Percentiles rank a stretch among this genome's conserved stretches.
phyloP scores from a whole-genome alignment of 2,797 vertebrate genomes.

The Artibeus lituratus region DNA sequence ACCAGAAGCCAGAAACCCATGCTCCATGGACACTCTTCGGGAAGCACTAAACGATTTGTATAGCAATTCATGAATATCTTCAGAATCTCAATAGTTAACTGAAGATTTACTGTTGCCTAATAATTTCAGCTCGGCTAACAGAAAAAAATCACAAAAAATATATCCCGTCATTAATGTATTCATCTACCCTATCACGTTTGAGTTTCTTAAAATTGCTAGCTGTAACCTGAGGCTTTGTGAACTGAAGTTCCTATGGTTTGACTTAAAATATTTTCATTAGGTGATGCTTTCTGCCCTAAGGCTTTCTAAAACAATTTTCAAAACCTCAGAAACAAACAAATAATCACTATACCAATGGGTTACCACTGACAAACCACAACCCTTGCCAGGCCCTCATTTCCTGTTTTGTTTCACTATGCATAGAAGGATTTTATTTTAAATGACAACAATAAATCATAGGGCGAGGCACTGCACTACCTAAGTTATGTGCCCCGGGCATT shows the following conservation, averaged over 20 bases:
- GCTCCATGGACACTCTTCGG: not conserved
- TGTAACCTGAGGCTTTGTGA: slow-evolving; percentile 64
- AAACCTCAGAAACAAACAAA: slow-evolving; percentile 73
- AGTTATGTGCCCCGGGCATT: not conserved
- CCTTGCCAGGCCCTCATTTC: slow-evolving; percentile 39
- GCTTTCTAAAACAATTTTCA: slow-evolving; percentile 73
- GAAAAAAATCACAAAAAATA: slow-evolving; percentile 61
- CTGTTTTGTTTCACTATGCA: slow-evolving; percentile 52
- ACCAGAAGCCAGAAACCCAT: not conserved
- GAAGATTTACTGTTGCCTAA: slow-evolving; percentile 54
- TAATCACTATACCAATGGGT: slow-evolving; percentile 44
- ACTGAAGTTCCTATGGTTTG: slow-evolving; percentile 63
- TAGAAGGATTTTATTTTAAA: slow-evolving; percentile 55
- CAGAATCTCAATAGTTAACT: slow-evolving; percentile 50
- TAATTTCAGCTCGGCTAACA: slow-evolving; percentile 60
- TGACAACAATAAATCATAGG: slow-evolving; percentile 58
- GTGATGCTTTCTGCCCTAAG: slow-evolving; percentile 54
- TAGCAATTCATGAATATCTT: slow-evolving; percentile 24
- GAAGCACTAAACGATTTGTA: not conserved
- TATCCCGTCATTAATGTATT: slow-evolving; percentile 49
- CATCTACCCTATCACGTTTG: slow-evolving; percentile 53
- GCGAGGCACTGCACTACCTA: not conserved
- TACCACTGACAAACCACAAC: slow-evolving; percentile 58
- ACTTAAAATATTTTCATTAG: slow-evolving; percentile 79
- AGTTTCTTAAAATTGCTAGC: slow-evolving; percentile 61